Evolutionary conservation across 2,888 invertebrate species (phyloP), one percentile per base, ranked within the genome.

Genomic region (Protonemura montana): DNA sequence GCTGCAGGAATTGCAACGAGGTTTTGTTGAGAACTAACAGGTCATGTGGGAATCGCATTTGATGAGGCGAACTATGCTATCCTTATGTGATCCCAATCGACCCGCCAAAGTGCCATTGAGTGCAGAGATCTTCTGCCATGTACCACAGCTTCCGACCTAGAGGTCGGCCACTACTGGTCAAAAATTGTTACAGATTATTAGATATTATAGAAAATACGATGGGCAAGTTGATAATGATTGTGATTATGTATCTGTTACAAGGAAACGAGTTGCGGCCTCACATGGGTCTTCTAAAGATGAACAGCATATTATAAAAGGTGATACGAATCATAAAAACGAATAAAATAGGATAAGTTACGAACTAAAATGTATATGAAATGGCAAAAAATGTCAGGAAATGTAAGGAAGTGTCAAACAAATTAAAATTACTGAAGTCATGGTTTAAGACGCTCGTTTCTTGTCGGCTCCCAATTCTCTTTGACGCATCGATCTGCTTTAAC

Each of bases 1-100:
- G 59, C 59, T 10, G 42, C 80, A 82, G 35, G 78, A 82, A 7
- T 21, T 59, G 59, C n/a, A 77, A 29, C 13, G 28, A 28, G 59
- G 82, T 86, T 87, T 87, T 87, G 87, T 87, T 81, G 81, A 28
- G 29, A 85, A 30, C 87, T 85, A 87, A 85, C 87, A 87, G 87
- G 85, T 87, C 87, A 87, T 77, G 76, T 76, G 82, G 77, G 85
- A 87, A 85, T 85, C 59, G 83, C 41, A 85, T 41, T 59, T 87
- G 85, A 87, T 85, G 82, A 76, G 59, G 29, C 82, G 25, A 59
- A 59, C 78, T 78, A 81, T 86, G 81, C 85, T 86, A 84, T 84
- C 84, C 59, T 84, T 84, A 84, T 84, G 84, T 27, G 84, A 84
- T 84, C 59, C 84, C 84, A 76, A 84, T 84, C 59, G 27, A 27